Evolutionary conservation across 1,140 invertebrate species (phyloP).

Genomic region (Phenacoccus solenopsis): DNA sequence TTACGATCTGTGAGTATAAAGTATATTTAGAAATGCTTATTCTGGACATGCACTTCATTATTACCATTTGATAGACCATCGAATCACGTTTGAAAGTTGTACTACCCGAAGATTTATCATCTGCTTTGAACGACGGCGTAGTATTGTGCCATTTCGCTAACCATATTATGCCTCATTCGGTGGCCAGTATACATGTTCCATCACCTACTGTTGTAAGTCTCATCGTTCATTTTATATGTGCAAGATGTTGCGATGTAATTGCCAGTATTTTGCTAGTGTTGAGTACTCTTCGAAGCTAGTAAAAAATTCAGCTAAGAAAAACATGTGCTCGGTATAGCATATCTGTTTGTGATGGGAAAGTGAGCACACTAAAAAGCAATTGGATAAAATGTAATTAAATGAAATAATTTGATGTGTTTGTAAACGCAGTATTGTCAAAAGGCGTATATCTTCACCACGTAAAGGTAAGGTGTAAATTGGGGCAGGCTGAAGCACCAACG

Average conservation of each 20-base stretch:
- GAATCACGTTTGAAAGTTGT: constrained; percentile 79
- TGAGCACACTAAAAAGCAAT: no score
- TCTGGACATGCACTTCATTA: background rate
- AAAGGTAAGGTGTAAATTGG: no score
- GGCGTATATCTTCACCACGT: no score
- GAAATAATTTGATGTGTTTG: no score
- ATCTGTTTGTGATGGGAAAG: no score
- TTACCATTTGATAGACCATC: constrained; percentile 52
- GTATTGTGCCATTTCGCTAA: constrained; percentile 89
- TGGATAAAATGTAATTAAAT: no score
- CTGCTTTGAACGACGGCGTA: constrained; percentile 77
- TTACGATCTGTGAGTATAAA: constrained; percentile 55
- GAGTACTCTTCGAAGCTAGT: background rate
- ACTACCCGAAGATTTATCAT: constrained; percentile 72
- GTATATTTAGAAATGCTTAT: background rate
- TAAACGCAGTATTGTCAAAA: no score
- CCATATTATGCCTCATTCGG: constrained; percentile 73
- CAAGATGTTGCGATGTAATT: no score
- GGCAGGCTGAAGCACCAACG: no score
- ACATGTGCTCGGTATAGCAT: constrained; percentile 9
- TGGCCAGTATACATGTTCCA: constrained; percentile 87
- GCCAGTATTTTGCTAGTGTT: no score
- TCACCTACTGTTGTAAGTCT: constrained; percentile 78
- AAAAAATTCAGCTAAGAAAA: no score
- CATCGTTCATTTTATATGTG: constrained; percentile 16